Conservation (phyloP, 2,888 invertebrate species). For the Oligia strigilis region DNA sequence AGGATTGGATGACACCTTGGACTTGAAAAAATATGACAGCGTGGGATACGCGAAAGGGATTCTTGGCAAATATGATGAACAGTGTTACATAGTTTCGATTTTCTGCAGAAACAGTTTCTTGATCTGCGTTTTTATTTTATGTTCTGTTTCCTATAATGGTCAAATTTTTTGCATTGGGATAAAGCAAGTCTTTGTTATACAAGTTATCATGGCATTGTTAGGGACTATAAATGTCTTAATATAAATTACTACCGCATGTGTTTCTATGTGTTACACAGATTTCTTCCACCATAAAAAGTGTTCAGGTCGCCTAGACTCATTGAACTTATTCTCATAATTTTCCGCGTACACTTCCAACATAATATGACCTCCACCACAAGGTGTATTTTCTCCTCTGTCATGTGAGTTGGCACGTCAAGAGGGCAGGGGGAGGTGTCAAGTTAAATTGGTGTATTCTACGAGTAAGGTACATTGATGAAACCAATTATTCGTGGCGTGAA, state of each 20-base stretch:
- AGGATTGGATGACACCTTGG: slow-evolving; percentile 86
- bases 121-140: neutral
- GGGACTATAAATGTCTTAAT: slow-evolving; percentile 19
- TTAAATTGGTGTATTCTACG: slow-evolving; percentile 64
- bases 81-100: slow-evolving; percentile 19
- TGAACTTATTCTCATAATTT: slow-evolving; percentile 80
- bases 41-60: slow-evolving; percentile 77
- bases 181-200: neutral
- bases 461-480: slow-evolving; percentile 80
- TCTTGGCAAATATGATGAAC: slow-evolving; percentile 35
- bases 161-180: neutral
- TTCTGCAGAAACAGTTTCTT: slow-evolving; percentile 13
- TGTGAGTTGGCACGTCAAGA: slow-evolving; percentile 38
- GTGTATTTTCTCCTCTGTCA: slow-evolving; percentile 43
- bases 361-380: slow-evolving; percentile 58
- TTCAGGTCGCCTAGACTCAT: slow-evolving; percentile 68
- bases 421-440: slow-evolving; percentile 62
- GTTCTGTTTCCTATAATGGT: neutral
- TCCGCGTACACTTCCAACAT: slow-evolving; percentile 61
- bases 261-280: slow-evolving; percentile 61
- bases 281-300: slow-evolving; percentile 76
- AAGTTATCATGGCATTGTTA: neutral
- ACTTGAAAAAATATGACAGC: slow-evolving; percentile 83
- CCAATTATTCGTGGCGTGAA: slow-evolving; percentile 85
- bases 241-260: slow-evolving; percentile 32